Evolutionary conservation across 1,140 invertebrate genomes (phyloP), one percentile per base, ranked within the genome.

Genomic region (Eriosoma lanigerum): DNA sequence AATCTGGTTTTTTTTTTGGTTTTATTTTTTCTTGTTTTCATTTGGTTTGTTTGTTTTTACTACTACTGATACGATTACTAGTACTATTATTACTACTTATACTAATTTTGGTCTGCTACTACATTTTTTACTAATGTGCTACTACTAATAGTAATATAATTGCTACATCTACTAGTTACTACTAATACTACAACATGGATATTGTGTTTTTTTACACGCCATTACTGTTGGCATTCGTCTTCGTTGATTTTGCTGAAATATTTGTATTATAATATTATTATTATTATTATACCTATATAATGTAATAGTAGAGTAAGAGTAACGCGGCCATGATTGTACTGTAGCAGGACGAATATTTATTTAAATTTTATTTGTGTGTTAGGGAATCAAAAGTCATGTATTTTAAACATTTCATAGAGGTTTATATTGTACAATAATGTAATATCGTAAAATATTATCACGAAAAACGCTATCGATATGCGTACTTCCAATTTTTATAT

Each of bases 1-100:
- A 83, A 80, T 82, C 60, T 82, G 76, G 48, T 75, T 81, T 38
- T 80, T 81, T 76, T n/a, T n/a, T n/a, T n/a, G n/a, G 81, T 82
- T 64, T 56, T 81, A 81, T 82, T 54, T 70, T n/a, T 80, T 80
- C 76, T 81, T 78, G 81, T 81, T 82, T 73, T 80, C 29, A 60
- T 81, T 80, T 62, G 75, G 46, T 72, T 72, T 72, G 68, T 52
- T 72, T 72, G 68, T 52, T 72, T 44, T 72, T 72, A 72, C 68
- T 72, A 72, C 48, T 52, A 50, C 44, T 64, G n/a, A n/a, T n/a
- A 29, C 54, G 62, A 78, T 62, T 56, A 72, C 68, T 72, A 72
- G 52, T 48, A 46, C 68, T 72, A 46, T 19, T 19, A 58, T 3
- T 24, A 24, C 12, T 58, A 58, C 66, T 68, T 48, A 38, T 68